These are phyloP conservation scores for Octopus sinensis DNA, from an alignment of 1,140 invertebrate genomes.

Conservation along the genomic window DNA sequence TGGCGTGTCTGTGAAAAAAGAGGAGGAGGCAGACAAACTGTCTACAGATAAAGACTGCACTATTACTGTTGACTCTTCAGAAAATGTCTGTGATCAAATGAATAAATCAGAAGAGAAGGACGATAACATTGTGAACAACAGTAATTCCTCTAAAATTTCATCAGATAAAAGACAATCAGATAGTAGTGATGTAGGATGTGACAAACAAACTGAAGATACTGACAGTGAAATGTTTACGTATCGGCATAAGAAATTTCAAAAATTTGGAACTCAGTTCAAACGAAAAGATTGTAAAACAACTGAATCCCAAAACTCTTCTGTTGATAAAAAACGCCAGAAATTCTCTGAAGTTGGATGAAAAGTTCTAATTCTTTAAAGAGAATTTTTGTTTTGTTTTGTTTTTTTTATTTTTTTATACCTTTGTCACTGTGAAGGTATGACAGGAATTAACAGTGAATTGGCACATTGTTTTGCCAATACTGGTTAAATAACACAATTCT, in stretches of 20 bases:
- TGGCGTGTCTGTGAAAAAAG: not conserved
- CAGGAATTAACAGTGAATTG: not conserved
- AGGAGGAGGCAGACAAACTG: not conserved
- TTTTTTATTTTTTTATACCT: too few species aligned
- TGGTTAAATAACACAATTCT: not conserved
- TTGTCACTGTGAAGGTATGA: not conserved
- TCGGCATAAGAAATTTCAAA: constrained; percentile 12
- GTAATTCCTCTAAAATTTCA: not conserved
- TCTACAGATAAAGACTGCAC: not conserved
- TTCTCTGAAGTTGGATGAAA: not conserved
- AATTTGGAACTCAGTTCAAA: constrained; percentile 9
- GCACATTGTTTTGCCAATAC: not conserved
- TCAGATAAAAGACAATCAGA: not conserved
- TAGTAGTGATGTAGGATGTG: not conserved
- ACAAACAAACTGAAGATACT: not conserved
- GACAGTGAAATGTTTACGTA: not conserved
- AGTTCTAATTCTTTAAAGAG: not conserved
- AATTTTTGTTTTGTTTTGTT: not conserved
- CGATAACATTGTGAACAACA: not conserved
- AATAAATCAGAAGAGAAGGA: not conserved
- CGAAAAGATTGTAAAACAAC: constrained; percentile 6
- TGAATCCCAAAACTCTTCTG: not conserved
- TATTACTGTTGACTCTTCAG: constrained; percentile 6
- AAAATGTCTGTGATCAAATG: not conserved
- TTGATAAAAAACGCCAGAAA: not conserved